Evolutionary conservation across 1,140 invertebrate genomes (phyloP), one percentile per base, ranked within the genome.

Genomic region (Trichogramma pretiosum): DNA sequence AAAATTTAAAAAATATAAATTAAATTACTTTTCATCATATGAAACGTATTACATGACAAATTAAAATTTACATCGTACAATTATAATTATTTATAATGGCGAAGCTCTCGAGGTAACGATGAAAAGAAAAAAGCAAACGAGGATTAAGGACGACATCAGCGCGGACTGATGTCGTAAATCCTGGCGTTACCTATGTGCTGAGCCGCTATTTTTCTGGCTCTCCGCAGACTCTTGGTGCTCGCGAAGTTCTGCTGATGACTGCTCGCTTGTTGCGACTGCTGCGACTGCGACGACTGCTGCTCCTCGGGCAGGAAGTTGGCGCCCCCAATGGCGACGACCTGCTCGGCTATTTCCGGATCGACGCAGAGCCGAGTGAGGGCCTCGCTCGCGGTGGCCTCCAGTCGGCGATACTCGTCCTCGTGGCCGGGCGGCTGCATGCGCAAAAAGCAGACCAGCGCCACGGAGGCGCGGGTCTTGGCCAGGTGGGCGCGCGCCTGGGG

Each of bases 301-400:
- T 80, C 74, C 61, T 83, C 87, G 23, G 64, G 60, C 16, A 94
- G 75, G 62, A 84, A 80, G 36, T 81, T 77, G 33, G 88, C 78
- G 14, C 87, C 89, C 46, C 87, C 82, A 9, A 85, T 68, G 46
- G 85, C 77, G 2, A 88, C 79, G 14, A 93, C 80, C 59, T 84
- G 81, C 33, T 75, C 69, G 0, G 88, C 82, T 1, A 87, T 83
- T 51, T 80, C 77, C 10, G 75, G 74, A 26, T 89, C 79, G 23
- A 81, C 78, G 54, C 84, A 87, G 28, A 94, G 70, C 55, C 83
- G 81, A 1, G 87, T 88, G 10, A 95, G 72, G 16, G 90, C 89
- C 35, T 90, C 87, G 1, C 88, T 83, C 1, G 88, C 80, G 58
- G 93, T 93, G 56, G 85, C 82, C 53, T 89, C 84, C n/a, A 94